Evolutionary conservation across 1,140 invertebrate species (phyloP).

Genomic region (Dendrolimus punctatus): DNA sequence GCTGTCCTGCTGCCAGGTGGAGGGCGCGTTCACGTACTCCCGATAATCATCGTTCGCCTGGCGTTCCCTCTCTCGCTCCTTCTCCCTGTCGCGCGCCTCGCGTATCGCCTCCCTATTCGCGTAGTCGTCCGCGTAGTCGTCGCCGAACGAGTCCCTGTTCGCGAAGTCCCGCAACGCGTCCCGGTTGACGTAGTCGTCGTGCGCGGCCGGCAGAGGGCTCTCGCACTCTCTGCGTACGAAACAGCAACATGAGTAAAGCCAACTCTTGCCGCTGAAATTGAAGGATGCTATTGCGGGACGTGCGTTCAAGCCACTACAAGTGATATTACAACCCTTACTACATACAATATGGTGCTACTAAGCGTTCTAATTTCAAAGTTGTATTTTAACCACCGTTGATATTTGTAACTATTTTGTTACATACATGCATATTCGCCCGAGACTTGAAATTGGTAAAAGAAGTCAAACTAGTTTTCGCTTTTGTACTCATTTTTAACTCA

Average conservation of each 20-base stretch:
- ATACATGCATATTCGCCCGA: too few relatives aligned
- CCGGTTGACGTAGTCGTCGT: slow-evolving; percentile 68
- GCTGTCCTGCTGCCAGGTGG: slow-evolving; percentile 41
- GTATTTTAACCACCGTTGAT: too few relatives aligned
- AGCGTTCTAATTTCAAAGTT: too few relatives aligned
- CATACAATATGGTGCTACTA: neutral
- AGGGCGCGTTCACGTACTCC: slow-evolving; percentile 65
- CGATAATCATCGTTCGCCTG: slow-evolving; percentile 45
- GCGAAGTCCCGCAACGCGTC: slow-evolving; percentile 63
- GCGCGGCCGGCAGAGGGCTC: slow-evolving; percentile 50
- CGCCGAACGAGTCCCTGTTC: slow-evolving; percentile 62
- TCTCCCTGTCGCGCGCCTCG: slow-evolving; percentile 57
- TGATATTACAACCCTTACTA: slow-evolving; percentile 2
- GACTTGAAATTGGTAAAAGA: too few relatives aligned
- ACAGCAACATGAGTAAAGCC: slow-evolving; percentile 64
- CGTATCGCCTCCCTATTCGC: slow-evolving; percentile 66
- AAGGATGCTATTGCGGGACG: slow-evolving; percentile 37
- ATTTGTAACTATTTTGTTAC: too few relatives aligned
- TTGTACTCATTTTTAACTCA: too few relatives aligned
- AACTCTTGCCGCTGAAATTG: slow-evolving; percentile 58
- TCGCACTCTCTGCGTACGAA: slow-evolving; percentile 68
- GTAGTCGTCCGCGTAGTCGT: slow-evolving; percentile 67
- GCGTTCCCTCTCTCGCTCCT: slow-evolving; percentile 44
- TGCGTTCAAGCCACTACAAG: slow-evolving; percentile 26
- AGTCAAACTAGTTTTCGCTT: too few relatives aligned